Base-by-base conservation (phyloP, 35 echinoderm and acorn worm genomes). In the Eucidaris tribuloides region DNA sequence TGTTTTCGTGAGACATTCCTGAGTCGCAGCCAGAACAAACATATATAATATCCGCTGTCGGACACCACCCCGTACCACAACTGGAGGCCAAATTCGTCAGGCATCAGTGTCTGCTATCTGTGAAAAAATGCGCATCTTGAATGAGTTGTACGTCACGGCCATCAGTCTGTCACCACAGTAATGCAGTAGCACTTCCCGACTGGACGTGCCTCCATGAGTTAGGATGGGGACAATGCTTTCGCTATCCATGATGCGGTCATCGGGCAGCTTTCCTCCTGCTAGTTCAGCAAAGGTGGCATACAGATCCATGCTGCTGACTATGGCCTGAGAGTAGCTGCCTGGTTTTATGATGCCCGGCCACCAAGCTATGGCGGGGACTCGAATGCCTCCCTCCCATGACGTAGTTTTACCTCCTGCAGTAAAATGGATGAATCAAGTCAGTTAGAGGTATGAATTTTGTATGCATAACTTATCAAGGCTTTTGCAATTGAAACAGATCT, bases 321-420 rank as follows among this genome's bases (percentile, higher is more conserved):
- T 57, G 31, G 89, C 54, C 3, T 40, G 57, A 55, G 80, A 88
- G 14, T 82, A 59, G 77, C 44, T 34, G 2, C 77, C 85, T 36
- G 76, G 76, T 49, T 76, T 41, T n/a, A 88, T 62, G 39, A 45
- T 81, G n/a, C 79, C 90, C 19, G 96, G 91, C 96, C 96, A 99
- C 87, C 87, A 87, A 3, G 96, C 96, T 42, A 99, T 87, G 1
- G 83, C 90, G 58, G 96, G 96, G 15, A 99, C 87, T 25, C 96
- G 87, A 24, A 90, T 59, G 49, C 90, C 96, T 22, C 96, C 96
- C 43, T 99, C 96, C 96, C 96, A 99, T 1, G 86, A 63, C 2
- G 82, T 60, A 11, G 60, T 84, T 81, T 99, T 99, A 13, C 56
- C 52, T 52, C 94, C 94, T 95, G 56, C n/a, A n/a, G n/a, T n/a